These are phyloP conservation scores for Apeltes quadracus DNA, from an alignment of 2,113 vertebrate species.

Conservation along the genomic window DNA sequence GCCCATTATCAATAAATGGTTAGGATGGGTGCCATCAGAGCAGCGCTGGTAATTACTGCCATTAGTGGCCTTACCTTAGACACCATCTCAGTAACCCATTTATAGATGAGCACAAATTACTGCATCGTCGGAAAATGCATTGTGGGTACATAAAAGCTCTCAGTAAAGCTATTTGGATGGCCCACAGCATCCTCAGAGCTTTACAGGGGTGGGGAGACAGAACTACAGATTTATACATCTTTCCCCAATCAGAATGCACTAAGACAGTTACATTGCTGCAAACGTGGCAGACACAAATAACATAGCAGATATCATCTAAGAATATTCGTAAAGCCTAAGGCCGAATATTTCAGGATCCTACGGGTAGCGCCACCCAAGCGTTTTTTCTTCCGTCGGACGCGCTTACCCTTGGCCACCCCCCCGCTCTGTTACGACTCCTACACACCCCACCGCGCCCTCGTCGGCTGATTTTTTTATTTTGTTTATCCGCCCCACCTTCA, in stretches of 20 bases:
- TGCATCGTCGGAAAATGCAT: neutral
- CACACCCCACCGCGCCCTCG: too few relatives aligned
- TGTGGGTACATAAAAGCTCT: neutral
- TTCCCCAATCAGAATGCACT: neutral
- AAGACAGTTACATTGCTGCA: neutral
- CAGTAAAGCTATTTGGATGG: neutral
- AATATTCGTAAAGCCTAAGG: neutral
- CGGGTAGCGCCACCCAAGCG: neutral
- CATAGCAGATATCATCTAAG: neutral
- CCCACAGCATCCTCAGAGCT: neutral
- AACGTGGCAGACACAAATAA: neutral
- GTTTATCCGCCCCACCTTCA: too few relatives aligned
- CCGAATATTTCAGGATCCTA: neutral
- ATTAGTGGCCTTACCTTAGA: neutral
- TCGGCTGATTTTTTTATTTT: too few relatives aligned
- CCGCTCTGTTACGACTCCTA: too few relatives aligned
- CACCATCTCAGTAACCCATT: conserved; percentile 1
- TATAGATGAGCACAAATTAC: neutral
- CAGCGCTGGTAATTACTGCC: conserved; percentile 16
- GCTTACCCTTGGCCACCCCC: too few relatives aligned
- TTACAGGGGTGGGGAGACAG: neutral
- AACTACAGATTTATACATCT: neutral
- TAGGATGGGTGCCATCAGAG: conserved; percentile 1
- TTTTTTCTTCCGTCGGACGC: too few relatives aligned
- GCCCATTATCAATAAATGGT: conserved; percentile 9